Evolutionary conservation across 2,113 vertebrate species (phyloP), one percentile per base, ranked within the genome.

Genomic region (Chitala chitala): DNA sequence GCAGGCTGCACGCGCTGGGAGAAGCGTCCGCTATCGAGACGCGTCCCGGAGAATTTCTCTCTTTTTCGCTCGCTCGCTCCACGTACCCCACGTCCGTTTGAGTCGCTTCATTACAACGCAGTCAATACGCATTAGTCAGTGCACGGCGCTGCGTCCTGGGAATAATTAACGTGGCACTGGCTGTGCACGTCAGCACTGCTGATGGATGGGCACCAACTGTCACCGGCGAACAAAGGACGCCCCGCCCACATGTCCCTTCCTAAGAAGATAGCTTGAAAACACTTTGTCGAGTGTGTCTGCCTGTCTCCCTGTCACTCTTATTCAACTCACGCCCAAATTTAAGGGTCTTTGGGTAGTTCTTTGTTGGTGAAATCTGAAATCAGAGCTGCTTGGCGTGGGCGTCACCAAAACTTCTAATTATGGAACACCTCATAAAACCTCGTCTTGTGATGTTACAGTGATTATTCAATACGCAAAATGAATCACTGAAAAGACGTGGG

Each of bases 81-180:
- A n/a, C 72, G 40, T 24, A 81, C 78, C 69, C 77, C 66, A 29
- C 69, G 31, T 78, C 80, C 77, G 82, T 87, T 81, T 74, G 80
- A 82, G 77, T 73, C 44, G 77, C 83, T 85, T 89, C 86, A 87
- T 89, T 73, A 87, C 69, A 66, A 76, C 79, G 83, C 81, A 80
- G 84, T 86, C 85, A 87, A 86, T 82, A 84, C 74, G 77, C 81
- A 82, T 88, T 86, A 86, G 83, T 85, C 82, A 84, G 81, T 44
- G 81, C 48, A 29, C 65, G 63, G 69, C 40, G 64, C 50, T 22
- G 75, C 74, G 76, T 78, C 82, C 55, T 58, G 31, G 74, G 76
- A 72, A 74, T 81, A 83, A 86, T 83, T 83, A 85, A 79, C 70
- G 73, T 70, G 66, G 65, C 75, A 79, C 68, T 68, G 72, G 75